Conservation (phyloP, 2,113 vertebrate genomes). For the Cacatua alba region DNA sequence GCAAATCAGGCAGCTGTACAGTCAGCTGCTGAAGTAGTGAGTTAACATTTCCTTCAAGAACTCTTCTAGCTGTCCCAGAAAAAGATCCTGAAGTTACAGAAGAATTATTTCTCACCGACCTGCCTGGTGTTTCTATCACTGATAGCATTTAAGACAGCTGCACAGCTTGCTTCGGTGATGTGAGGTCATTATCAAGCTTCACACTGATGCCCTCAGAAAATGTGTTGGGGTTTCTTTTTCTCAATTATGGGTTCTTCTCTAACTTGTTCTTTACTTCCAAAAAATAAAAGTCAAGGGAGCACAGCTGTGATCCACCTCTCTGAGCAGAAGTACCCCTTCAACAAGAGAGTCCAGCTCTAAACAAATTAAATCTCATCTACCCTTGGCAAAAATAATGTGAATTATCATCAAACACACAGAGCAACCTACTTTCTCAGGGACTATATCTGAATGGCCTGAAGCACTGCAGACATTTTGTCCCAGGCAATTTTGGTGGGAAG, state of each 20-base stretch:
- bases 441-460: not conserved
- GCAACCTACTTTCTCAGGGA: not conserved
- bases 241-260: not conserved
- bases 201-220: not conserved
- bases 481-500: not conserved
- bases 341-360: not conserved
- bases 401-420: not conserved
- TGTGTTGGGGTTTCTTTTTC: not conserved
- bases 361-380: not conserved
- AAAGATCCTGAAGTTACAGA: not conserved
- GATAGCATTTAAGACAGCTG: not conserved
- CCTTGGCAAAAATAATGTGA: not conserved
- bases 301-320: not conserved
- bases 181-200: not conserved
- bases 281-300: not conserved
- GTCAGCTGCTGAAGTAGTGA: accelerated
- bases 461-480: not conserved
- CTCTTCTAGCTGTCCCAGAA: not conserved
- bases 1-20: not conserved
- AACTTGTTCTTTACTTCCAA: not conserved
- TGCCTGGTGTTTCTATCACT: not conserved
- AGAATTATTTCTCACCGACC: not conserved
- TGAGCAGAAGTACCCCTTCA: not conserved
- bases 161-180: not conserved
- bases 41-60: not conserved